phyloP scores from a whole-genome alignment of 1,140 invertebrate species.

The Bombus turneri region DNA sequence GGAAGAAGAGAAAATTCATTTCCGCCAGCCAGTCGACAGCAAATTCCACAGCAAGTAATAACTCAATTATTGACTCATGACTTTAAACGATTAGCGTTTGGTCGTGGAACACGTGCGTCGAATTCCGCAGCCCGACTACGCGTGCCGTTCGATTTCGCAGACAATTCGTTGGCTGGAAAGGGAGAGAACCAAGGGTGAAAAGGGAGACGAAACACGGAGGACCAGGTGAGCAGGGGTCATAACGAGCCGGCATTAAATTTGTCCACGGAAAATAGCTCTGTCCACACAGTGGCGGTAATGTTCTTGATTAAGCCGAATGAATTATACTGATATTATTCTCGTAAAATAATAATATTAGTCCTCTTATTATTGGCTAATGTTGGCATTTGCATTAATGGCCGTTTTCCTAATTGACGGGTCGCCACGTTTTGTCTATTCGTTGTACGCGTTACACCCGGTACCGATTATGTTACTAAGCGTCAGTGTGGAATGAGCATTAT shows the following conservation, averaged over 20 bases:
- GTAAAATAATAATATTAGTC: conserved; percentile 71
- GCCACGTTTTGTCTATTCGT: conserved; percentile 56
- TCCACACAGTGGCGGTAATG: conserved; percentile 59
- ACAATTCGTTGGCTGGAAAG: conserved; percentile 15
- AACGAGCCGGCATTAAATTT: conserved; percentile 60
- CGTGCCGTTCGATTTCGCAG: conserved; percentile 40
- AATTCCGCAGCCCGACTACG: conserved; percentile 5
- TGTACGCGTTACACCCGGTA: conserved; percentile 18
- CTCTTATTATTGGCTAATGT: conserved; percentile 68
- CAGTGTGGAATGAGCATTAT: background rate
- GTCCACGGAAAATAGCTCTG: conserved; percentile 66
- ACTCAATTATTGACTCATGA: conserved; percentile 24
- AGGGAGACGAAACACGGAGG: conserved; percentile 1
- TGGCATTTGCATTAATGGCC: conserved; percentile 63
- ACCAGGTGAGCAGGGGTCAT: background rate
- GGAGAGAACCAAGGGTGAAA: background rate
- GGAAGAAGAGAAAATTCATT: background rate
- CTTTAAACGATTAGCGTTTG: conserved; percentile 20
- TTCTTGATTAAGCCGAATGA: conserved; percentile 71
- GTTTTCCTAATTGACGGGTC: conserved; percentile 52
- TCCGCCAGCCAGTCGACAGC: no score
- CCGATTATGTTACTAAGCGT: conserved; percentile 36
- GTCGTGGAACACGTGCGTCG: background rate
- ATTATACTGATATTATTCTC: conserved; percentile 72
- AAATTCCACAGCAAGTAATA: conserved; percentile 11